Conservation (phyloP, 1,140 invertebrate species). For the Lucilia cuprina region DNA sequence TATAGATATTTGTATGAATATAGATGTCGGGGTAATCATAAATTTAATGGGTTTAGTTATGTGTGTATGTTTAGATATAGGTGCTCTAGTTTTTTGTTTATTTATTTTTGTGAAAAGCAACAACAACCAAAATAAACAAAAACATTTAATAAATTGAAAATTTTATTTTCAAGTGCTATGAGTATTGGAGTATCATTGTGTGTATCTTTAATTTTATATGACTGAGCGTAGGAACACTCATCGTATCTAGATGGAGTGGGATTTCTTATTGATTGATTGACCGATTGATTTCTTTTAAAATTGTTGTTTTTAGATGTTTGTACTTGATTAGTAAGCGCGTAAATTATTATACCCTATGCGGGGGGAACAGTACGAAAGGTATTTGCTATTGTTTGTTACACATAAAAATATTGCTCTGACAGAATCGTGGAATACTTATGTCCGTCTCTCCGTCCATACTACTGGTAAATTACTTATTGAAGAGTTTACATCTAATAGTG, state of each 20-base stretch:
- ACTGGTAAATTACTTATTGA: too few relatives aligned
- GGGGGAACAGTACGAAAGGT: too few relatives aligned
- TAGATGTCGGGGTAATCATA: neutral
- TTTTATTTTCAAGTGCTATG: neutral
- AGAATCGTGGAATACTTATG: too few relatives aligned
- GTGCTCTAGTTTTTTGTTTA: neutral
- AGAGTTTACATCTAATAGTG: too few relatives aligned
- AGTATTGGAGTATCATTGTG: neutral
- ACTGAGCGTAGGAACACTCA: too few relatives aligned
- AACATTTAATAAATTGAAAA: neutral
- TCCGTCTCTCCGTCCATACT: too few relatives aligned
- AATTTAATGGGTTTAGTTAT: neutral
- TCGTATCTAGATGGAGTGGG: neutral
- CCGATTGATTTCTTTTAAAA: neutral
- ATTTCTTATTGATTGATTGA: neutral
- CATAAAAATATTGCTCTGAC: too few relatives aligned
- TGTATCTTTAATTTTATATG: neutral
- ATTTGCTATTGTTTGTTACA: too few relatives aligned
- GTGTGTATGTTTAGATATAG: neutral
- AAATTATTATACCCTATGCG: neutral
- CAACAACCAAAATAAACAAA: neutral
- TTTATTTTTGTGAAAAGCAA: neutral
- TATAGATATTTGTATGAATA: too few relatives aligned
- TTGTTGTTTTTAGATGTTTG: neutral
- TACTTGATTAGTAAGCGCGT: neutral